phyloP scores from a whole-genome alignment of 2,113 vertebrate species.

The Callipepla squamata region DNA sequence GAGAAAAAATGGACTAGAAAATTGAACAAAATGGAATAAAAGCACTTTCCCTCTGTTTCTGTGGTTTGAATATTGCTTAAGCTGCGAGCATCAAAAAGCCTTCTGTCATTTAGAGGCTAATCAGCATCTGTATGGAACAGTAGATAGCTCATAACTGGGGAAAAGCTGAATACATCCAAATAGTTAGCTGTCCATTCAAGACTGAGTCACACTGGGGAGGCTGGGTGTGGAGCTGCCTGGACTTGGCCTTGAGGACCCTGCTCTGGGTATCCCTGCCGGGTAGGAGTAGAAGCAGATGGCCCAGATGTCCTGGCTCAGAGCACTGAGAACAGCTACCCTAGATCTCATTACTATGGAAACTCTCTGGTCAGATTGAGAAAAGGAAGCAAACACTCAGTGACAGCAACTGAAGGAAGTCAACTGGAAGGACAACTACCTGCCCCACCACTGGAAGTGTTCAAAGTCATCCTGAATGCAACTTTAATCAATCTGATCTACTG shows the following conservation, averaged over 20 bases:
- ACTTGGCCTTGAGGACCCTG: background rate
- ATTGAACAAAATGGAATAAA: slow-evolving; percentile 49
- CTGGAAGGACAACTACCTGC: background rate
- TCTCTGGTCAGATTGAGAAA: background rate
- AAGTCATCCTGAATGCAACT: background rate
- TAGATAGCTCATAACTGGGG: background rate
- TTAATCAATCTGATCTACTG: background rate
- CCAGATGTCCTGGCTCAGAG: background rate
- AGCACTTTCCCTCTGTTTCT: slow-evolving; percentile 28
- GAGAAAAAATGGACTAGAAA: background rate
- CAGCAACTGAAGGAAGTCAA: too few species aligned
- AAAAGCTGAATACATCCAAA: background rate
- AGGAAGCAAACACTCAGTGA: background rate
- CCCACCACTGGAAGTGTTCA: background rate
- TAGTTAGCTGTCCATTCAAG: background rate
- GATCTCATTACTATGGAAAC: background rate
- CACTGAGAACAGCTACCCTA: background rate
- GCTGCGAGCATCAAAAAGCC: slow-evolving; percentile 20
- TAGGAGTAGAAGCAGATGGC: background rate
- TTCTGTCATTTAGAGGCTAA: background rate
- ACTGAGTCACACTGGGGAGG: background rate
- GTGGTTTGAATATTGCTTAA: background rate
- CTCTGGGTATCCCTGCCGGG: background rate
- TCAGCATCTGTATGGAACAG: slow-evolving; percentile 1
- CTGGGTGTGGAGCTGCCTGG: background rate